A percentile compares a stretch with the other conserved stretches of the same genome.
These are phyloP conservation scores for Nansenia antarctica DNA, from an alignment of 2,113 vertebrate species.

Conservation along the genomic window DNA sequence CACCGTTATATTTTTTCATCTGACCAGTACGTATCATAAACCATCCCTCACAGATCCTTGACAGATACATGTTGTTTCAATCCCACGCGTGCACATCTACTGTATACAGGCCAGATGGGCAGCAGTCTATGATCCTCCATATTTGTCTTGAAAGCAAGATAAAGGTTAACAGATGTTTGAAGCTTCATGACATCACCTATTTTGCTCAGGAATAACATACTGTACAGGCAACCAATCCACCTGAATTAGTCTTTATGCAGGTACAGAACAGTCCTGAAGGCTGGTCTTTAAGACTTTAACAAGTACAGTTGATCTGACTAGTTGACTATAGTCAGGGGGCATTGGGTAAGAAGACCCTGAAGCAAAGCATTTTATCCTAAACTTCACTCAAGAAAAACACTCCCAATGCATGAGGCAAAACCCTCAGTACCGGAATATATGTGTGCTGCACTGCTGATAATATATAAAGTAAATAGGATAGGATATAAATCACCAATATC, in stretches of 20 bases:
- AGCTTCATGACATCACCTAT: neutral
- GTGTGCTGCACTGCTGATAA: neutral
- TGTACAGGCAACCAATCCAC: neutral
- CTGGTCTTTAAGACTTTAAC: neutral
- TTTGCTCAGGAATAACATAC: neutral
- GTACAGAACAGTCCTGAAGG: neutral
- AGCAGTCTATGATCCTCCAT: neutral
- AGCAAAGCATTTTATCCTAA: too few species aligned
- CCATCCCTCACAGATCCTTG: conserved; percentile 25
- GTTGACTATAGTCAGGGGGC: too few species aligned
- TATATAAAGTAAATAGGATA: neutral
- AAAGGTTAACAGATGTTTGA: neutral
- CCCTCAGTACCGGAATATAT: neutral
- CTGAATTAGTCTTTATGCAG: neutral
- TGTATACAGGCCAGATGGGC: neutral
- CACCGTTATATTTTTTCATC: conserved; percentile 63
- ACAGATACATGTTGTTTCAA: conserved; percentile 41
- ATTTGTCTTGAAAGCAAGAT: conserved; percentile 1
- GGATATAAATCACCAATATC: too few species aligned
- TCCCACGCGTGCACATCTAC: conserved; percentile 37
- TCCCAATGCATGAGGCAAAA: neutral
- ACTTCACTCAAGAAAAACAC: neutral
- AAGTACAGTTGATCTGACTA: neutral
- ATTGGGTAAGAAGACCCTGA: neutral
- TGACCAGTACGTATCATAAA: conserved; percentile 64